Conservation (phyloP, 2,888 invertebrate genomes). For the Stratiomys singularior region DNA sequence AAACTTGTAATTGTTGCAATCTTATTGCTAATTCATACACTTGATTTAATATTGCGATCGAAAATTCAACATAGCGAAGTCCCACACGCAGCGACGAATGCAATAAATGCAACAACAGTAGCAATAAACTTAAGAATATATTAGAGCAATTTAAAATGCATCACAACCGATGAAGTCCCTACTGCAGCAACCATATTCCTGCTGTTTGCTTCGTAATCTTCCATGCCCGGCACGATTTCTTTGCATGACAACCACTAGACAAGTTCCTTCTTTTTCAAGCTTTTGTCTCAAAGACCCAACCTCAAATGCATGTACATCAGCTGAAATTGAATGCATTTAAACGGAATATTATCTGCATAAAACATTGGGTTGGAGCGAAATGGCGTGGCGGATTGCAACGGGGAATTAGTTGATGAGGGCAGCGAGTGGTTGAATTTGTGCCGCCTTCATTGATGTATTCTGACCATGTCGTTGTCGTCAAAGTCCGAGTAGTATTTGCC, state of each 20-base stretch:
- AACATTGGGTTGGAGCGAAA: neutral
- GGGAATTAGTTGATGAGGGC: neutral
- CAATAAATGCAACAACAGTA: neutral
- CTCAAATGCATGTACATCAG: neutral
- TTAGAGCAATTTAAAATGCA: constrained; percentile 33
- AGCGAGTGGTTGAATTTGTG: constrained; percentile 23
- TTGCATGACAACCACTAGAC: constrained; percentile 17
- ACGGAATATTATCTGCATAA: constrained; percentile 22
- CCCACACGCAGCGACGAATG: too few species aligned
- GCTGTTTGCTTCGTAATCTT: neutral
- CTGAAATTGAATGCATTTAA: constrained; percentile 25
- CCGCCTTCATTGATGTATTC: constrained; percentile 38
- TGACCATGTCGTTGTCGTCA: constrained; percentile 8
- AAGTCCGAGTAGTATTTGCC: neutral
- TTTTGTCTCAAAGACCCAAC: neutral
- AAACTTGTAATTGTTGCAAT: too few species aligned
- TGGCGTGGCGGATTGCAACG: too few species aligned
- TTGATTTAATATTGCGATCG: too few species aligned
- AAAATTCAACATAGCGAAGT: too few species aligned
- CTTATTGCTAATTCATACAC: too few species aligned
- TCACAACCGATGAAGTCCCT: neutral
- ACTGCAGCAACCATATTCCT: too few species aligned
- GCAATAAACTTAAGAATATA: neutral
- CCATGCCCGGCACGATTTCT: constrained; percentile 18
- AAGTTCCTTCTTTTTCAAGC: constrained; percentile 15